Base-by-base conservation (phyloP, 2,888 invertebrate genomes). In the Nomada hirtipes region DNA sequence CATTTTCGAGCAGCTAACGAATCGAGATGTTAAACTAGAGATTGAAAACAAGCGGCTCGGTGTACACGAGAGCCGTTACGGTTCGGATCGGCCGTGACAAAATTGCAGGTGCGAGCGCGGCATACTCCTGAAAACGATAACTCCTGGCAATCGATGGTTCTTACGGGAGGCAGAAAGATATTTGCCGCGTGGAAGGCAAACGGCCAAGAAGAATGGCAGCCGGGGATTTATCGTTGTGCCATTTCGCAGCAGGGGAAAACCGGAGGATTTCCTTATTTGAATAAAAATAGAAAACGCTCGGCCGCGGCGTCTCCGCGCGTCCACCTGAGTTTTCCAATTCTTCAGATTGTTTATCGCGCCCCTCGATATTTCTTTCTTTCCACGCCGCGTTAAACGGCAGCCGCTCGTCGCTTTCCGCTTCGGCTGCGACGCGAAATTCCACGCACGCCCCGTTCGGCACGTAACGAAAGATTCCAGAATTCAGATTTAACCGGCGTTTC, bases 401-500 rank as follows among this genome's bases (percentile, higher is more conserved):
- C 7, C 2, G 4, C 11, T 13, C 44, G 18, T 10, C 13, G 10
- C 26, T 72, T 61, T 52, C 52, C 60, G 23, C 63, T n/a, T n/a
- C 4, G 29, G 4, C 23, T 50, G 36, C 13, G 15, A 29, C 3
- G 64, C 47, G 55, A 74, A 74, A 83, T 75, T 57, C 74, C 44
- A 59, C 15, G 57, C 47, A 74, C 29, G 70, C 74, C 78, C 55
- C 71, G 83, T 59, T 82, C 59, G 29, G 20, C 59, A 23, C 74
- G 67, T 53, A 69, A 69, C n/a, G 55, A 82, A 82, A 81, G 60
- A 52, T 81, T 36, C 13, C n/a, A 29, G 36, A 61, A 53, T 78
- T 78, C 50, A 42, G 23, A 65, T 71, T 57, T 52, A 26, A 52
- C 18, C 68, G 26, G 20, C 13, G 18, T 63, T 63, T 10, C 44